Evolutionary conservation across 2,888 invertebrate genomes (phyloP), one percentile per base, ranked within the genome.

Genomic region (Cantharis lateralis): DNA sequence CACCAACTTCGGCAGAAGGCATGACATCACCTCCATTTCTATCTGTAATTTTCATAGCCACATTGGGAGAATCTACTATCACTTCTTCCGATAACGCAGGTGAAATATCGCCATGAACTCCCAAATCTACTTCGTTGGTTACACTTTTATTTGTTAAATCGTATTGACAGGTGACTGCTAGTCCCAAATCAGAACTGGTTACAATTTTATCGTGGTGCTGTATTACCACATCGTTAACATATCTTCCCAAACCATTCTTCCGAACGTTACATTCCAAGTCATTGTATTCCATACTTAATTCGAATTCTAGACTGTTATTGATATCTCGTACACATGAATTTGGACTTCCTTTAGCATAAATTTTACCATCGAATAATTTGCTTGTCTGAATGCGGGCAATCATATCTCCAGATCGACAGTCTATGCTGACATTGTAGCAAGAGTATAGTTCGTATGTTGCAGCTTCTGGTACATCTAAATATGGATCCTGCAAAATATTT

Each of bases 151-250:
- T 97, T 83, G 96, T 96, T 83, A 97, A 90, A 87, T 97, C 97
- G 88, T 97, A 97, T 87, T 97, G 96, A 88, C 97, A 98, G 81
- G 96, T 96, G 78, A 98, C 96, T 68, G 96, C 96, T 74, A 97
- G 91, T 62, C 97, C 97, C 84, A 98, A 91, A 91, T 98, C 97
- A 70, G 96, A 96, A 80, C 96, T 96, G 81, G 97, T 98, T 80
- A 98, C 96, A 84, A 98, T 97, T 85, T 96, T 96, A 87, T 97
- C 97, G 89, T 98, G 97, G 89, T 97, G 97, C 87, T 98, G 97
- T 84, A 98, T 96, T 75, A 97, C 95, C 79, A 96, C 96, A 88
- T 97, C 97, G 88, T 96, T 97, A 85, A 96, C 91, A 85, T 87
- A 86, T 82, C 89, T 88, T 81, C 96, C 96, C 79, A 95, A 91